A percentile compares a stretch with the other conserved stretches of the same genome.
Conservation (phyloP, 2,113 vertebrate genomes). For the Cygnus atratus region DNA sequence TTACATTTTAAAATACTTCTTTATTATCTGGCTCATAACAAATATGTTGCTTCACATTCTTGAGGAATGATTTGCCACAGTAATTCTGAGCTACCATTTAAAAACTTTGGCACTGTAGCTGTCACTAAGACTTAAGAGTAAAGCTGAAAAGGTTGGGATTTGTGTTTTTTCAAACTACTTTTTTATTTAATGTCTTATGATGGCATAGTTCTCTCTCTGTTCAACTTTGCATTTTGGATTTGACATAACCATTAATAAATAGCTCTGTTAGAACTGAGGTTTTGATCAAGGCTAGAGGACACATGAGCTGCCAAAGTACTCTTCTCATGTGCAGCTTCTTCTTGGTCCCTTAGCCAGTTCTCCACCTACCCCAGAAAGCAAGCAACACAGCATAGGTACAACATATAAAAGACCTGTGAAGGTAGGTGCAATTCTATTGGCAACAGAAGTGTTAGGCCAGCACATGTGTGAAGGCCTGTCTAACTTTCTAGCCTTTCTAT, state of each 20-base stretch:
- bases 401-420: background rate
- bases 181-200: background rate
- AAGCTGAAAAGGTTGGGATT: background rate
- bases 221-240: background rate
- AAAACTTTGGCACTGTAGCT: background rate
- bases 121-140: background rate
- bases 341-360: background rate
- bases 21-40: background rate
- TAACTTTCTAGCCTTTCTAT: background rate
- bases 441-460: background rate
- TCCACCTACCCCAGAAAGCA: background rate
- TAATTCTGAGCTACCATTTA: background rate
- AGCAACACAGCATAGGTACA: background rate
- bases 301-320: background rate
- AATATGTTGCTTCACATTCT: background rate
- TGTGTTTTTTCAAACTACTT: background rate
- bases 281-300: background rate
- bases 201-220: background rate
- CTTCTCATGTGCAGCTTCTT: background rate
- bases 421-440: background rate
- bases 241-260: background rate
- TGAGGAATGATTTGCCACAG: background rate
- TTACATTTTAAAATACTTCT: background rate
- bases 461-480: background rate
- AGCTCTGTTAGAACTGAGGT: background rate